phyloP scores from a whole-genome alignment of 2,888 invertebrate species.

The Hermodice carunculata region DNA sequence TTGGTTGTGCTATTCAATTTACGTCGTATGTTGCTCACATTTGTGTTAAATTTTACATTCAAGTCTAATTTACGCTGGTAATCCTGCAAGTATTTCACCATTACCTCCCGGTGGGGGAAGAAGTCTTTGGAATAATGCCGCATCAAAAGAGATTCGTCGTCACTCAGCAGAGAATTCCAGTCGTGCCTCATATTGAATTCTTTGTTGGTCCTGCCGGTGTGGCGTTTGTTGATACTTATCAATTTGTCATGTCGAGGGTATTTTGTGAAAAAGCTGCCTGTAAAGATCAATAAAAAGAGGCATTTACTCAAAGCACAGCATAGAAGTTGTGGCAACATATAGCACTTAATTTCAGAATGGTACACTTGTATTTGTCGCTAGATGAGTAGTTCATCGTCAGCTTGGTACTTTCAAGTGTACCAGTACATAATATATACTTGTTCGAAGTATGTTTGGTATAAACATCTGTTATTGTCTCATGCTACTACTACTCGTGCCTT shows the following conservation, averaged over 20 bases:
- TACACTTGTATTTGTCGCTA: not conserved
- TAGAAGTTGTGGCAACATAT: not conserved
- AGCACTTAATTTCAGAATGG: not conserved
- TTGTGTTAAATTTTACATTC: constrained; percentile 66
- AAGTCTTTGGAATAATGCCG: constrained; percentile 54
- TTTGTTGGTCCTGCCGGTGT: constrained; percentile 67
- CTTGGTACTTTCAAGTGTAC: too few species aligned
- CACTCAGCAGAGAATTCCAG: constrained; percentile 69
- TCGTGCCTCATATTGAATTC: constrained; percentile 70
- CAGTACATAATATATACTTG: not conserved
- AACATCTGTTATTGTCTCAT: too few species aligned
- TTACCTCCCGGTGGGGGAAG: constrained; percentile 58
- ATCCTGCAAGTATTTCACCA: constrained; percentile 66
- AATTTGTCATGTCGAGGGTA: constrained; percentile 69
- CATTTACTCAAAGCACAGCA: not conserved
- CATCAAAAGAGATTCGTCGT: constrained; percentile 55
- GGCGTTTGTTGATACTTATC: constrained; percentile 69
- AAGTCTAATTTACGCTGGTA: constrained; percentile 59
- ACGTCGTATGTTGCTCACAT: constrained; percentile 42
- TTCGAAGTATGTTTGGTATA: not conserved
- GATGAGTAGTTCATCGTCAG: too few species aligned
- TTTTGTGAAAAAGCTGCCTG: constrained; percentile 65
- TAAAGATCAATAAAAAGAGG: constrained; percentile 18
- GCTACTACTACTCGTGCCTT: too few species aligned
- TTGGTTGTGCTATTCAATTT: constrained; percentile 38